phyloP scores from a whole-genome alignment of 2,888 invertebrate species.

The Meteorus colon region DNA sequence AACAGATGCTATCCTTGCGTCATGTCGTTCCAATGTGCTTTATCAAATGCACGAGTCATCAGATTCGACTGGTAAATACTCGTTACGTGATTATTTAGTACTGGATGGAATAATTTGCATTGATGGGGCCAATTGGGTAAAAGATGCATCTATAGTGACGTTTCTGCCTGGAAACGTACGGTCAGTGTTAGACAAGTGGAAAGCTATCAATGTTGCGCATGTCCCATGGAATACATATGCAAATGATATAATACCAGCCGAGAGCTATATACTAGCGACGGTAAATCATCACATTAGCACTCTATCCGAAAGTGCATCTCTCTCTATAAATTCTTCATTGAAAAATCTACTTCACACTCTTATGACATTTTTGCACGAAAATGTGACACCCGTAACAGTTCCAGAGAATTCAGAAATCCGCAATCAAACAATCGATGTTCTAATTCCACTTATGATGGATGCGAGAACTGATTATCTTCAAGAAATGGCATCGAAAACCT shows the following conservation, averaged over 20 bases:
- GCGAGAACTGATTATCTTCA: constrained; percentile 84
- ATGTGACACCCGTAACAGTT: constrained; percentile 74
- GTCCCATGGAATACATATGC: constrained; percentile 81
- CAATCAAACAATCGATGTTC: constrained; percentile 79
- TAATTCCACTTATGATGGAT: constrained; percentile 86
- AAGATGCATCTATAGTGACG: constrained; percentile 75
- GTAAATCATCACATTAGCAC: constrained; percentile 81
- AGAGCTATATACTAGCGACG: constrained; percentile 86
- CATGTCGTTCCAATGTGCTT: constrained; percentile 72
- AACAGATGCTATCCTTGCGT: constrained; percentile 78
- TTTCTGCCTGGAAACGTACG: constrained; percentile 76
- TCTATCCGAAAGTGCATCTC: constrained; percentile 77
- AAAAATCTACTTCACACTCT: constrained; percentile 80
- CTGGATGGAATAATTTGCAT: constrained; percentile 67
- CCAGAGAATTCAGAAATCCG: constrained; percentile 80
- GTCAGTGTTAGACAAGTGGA: constrained; percentile 79
- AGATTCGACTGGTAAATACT: constrained; percentile 70
- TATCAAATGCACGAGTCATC: constrained; percentile 73
- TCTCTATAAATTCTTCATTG: constrained; percentile 78
- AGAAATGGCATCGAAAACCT: constrained; percentile 78
- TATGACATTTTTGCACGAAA: constrained; percentile 79
- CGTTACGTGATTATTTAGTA: constrained; percentile 74
- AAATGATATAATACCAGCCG: constrained; percentile 87
- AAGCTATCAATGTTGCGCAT: constrained; percentile 75
- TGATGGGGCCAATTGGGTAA: constrained; percentile 73